phyloP scores from a whole-genome alignment of 2,113 vertebrate genomes.

The Tenrec ecaudatus region DNA sequence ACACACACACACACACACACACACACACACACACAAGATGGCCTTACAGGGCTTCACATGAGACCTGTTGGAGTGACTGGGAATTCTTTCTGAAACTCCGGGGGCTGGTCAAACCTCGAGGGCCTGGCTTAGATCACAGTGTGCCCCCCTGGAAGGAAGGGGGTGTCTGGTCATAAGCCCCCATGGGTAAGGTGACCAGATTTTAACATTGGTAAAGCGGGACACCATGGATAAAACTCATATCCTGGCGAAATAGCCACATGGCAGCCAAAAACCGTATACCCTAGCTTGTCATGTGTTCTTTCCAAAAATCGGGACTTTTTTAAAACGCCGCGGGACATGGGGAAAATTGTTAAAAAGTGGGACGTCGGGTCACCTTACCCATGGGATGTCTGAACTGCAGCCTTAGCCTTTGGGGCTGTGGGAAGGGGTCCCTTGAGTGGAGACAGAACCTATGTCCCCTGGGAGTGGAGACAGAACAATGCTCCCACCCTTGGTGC shows the following conservation, averaged over 20 bases:
- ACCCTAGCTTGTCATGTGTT: too few species aligned
- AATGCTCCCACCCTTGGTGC: background rate
- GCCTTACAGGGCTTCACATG: background rate
- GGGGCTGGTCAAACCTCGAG: fast-evolving
- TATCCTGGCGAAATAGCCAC: too few species aligned
- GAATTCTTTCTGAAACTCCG: background rate
- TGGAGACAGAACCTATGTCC: background rate
- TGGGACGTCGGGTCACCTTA: too few species aligned
- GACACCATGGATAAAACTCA: too few species aligned
- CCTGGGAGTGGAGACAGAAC: background rate
- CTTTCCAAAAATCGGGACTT: too few species aligned
- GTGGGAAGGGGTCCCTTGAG: background rate
- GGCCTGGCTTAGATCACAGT: background rate
- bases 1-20: background rate
- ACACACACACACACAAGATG: too few species aligned
- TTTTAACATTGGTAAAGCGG: too few species aligned
- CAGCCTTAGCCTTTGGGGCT: background rate
- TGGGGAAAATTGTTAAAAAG: too few species aligned
- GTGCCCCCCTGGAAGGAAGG: background rate
- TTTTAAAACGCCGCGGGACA: too few species aligned
- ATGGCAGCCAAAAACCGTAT: too few species aligned
- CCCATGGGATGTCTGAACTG: background rate
- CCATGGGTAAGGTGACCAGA: too few species aligned
- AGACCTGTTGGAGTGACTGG: background rate
- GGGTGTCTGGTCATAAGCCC: background rate